Evolutionary conservation across 2,113 vertebrate genomes (phyloP), one percentile per base, ranked within the genome.

Genomic region (Rhadina sibilatrix): DNA sequence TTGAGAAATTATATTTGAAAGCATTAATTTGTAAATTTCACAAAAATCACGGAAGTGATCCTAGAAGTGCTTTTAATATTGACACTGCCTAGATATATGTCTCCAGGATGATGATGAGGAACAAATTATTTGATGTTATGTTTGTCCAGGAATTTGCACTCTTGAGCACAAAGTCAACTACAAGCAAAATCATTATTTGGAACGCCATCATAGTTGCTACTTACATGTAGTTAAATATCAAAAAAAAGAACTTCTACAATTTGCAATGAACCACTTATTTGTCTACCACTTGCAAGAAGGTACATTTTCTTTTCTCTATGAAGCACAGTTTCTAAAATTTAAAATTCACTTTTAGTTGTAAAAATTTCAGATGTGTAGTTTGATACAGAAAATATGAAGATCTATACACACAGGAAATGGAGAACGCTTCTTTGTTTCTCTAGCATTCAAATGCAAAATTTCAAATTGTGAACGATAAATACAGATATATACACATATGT

Each of bases 41-140:
- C 3, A 74, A 59, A 76, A 86, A n/a, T 27, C 54, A 16, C 3
- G 15, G 9, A 44, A 54, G 6, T 40, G 5, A 82, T 49, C 16
- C 21, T 59, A 3, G 13, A 59, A 76, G 14, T 30, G 28, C 5
- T 49, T 92, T 53, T 20, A 64, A 53, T 53, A 20, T 76, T 90
- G 20, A 53, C 44, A 49, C 13, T 66, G 2, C n/a, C 15, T 68
- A 38, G 22, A 57, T 59, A 40, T 2, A 10, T 23, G 6, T 35
- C 24, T 38, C 28, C 20, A 61, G 12, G 21, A 37, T 2, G 1
- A 30, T 3, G 6, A 24, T 2, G 8, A 44, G 3, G 28, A 72
- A 19, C 4, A 69, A 59, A 63, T 59, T 8, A 20, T 40, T 70
- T 65, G 5, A 15, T 70, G 20, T 6, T 47, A 7, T 6, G 3